phyloP scores from a whole-genome alignment of 2,888 invertebrate species.

The Hypena proboscidalis region DNA sequence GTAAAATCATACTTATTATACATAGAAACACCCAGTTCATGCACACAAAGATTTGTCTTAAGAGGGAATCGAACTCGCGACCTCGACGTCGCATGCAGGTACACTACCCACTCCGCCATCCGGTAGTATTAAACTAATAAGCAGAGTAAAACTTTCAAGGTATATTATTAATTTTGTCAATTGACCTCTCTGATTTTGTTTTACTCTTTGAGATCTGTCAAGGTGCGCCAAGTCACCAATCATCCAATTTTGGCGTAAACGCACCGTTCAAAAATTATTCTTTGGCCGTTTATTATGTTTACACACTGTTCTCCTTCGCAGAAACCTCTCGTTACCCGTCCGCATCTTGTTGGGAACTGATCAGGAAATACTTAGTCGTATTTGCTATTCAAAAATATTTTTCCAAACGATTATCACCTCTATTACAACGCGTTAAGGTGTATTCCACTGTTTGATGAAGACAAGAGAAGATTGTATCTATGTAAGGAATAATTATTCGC shows the following conservation, averaged over 20 bases:
- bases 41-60: too few species aligned
- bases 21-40: too few species aligned
- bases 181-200: constrained; percentile 15
- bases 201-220: constrained; percentile 41
- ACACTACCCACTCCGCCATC: too few species aligned
- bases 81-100: too few species aligned
- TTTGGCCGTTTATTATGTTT: constrained; percentile 66
- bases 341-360: constrained; percentile 44
- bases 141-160: too few species aligned
- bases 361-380: constrained; percentile 28
- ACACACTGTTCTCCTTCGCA: constrained; percentile 59
- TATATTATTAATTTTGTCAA: neutral
- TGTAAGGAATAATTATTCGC: constrained; percentile 39
- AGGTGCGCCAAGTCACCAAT: constrained; percentile 56
- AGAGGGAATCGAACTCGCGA: too few species aligned
- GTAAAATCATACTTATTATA: too few species aligned
- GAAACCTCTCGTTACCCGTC: constrained; percentile 52
- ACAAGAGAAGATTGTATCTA: constrained; percentile 19
- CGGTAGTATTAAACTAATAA: too few species aligned
- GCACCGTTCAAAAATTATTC: constrained; percentile 56
- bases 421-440: constrained; percentile 11
- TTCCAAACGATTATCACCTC: constrained; percentile 19
- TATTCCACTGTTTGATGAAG: neutral
- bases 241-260: constrained; percentile 69
- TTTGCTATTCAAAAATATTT: constrained; percentile 6